Base-by-base conservation (phyloP, 2,888 invertebrate species). In the Plusia festucae region DNA sequence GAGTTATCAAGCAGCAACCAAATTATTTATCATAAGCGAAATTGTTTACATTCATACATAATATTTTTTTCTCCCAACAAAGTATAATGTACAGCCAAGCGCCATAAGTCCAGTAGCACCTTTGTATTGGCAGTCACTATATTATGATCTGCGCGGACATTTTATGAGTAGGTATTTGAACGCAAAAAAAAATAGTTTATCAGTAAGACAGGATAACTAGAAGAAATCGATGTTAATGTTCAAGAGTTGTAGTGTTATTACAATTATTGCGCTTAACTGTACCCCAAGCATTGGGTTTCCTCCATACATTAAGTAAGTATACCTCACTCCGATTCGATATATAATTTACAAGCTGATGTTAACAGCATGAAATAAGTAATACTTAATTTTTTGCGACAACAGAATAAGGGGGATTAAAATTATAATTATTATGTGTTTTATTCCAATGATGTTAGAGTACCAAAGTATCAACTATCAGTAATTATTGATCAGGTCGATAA, bases 1-100 rank as follows among this genome's bases (percentile, higher is more conserved):
- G 79, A 80, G 55, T 63, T 61, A 11, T 66, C 51, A 61, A 75
- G 61, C 71, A 72, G 75, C 78, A 57, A 58, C 32, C 60, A 53
- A 44, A 49, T 20, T 75, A 16, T 54, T 56, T 65, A 53, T 53
- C 65, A 56, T 62, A 53, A 62, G 49, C 70, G 20, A 40, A 15
- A 49, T 53, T 13, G 30, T 30, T 40, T 15, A 53, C 55, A 65
- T 55, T 24, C n/a, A n/a, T 15, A 18, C 46, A 54, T 49, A 24
- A 57, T n/a, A n/a, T 49, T 30, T 11, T 46, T 60, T 53, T 22
- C 24, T 53, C 46, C 54, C 34, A 51, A 44, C 61, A 44, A 24
- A 2, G 30, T 18, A 63, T 51, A 67, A 51, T 52, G 32, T 65
- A 53, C 24, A 64, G 58, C 58, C 22, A 56, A 18, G 46, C 18